A percentile compares a stretch with the other conserved stretches of the same genome.
phyloP scores from a whole-genome alignment of 2,888 invertebrate genomes.

The Eulithis testata region DNA sequence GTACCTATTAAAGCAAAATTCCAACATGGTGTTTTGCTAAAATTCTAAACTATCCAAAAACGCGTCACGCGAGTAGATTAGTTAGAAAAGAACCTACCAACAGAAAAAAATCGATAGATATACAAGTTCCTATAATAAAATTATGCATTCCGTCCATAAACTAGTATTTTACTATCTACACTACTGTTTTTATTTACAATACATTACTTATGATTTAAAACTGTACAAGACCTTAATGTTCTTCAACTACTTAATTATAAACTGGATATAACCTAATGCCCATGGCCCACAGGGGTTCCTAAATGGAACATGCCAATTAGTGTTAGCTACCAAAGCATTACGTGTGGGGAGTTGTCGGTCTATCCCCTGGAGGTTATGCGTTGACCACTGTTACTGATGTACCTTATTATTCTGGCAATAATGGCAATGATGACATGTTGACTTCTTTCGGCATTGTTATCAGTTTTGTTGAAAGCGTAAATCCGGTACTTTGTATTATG shows the following conservation, averaged over 20 bases:
- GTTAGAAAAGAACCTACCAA: not conserved
- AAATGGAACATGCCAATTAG: conserved; percentile 21
- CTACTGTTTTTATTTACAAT: conserved; percentile 22
- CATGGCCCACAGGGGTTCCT: conserved; percentile 9
- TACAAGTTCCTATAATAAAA: not conserved
- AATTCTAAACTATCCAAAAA: not conserved
- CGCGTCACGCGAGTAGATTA: not conserved
- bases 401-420: not conserved
- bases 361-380: conserved; percentile 3
- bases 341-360: conserved; percentile 17
- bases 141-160: conserved; percentile 15
- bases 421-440: not conserved
- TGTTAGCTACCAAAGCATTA: conserved; percentile 21
- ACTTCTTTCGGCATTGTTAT: too few species aligned
- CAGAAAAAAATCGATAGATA: too few species aligned
- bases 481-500: too few species aligned
- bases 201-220: conserved; percentile 12
- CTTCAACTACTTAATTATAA: not conserved
- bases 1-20: too few species aligned
- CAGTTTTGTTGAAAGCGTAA: too few species aligned
- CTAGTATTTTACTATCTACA: conserved; percentile 10
- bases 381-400: not conserved
- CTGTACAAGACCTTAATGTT: conserved; percentile 17
- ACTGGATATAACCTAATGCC: conserved; percentile 5
- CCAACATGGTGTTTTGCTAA: not conserved